Evolutionary conservation across 2,113 vertebrate species (phyloP).

Genomic region (Trichomycterus rosablanca): DNA sequence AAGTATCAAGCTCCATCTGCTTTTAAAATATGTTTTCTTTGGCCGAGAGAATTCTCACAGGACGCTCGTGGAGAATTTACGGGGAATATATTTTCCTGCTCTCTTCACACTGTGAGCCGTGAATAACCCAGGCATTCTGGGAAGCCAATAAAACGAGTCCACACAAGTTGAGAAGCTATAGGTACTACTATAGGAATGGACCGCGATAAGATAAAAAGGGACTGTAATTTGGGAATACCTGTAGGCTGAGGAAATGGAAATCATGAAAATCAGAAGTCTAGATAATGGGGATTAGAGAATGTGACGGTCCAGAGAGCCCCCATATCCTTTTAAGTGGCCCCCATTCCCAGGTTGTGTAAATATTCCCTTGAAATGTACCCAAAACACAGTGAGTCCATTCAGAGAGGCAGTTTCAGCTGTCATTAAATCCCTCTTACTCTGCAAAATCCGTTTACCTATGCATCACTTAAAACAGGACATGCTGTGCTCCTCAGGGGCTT

Average conservation of each 20-base stretch:
- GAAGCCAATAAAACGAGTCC: too few relatives aligned
- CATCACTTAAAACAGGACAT: conserved; percentile 16
- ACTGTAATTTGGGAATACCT: too few relatives aligned
- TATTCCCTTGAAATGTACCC: conserved; percentile 29
- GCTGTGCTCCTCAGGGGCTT: background rate
- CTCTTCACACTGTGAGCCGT: too few relatives aligned
- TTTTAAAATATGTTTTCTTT: conserved; percentile 23
- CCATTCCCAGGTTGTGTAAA: conserved; percentile 33
- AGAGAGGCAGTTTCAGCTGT: conserved; percentile 17
- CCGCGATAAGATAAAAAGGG: conserved; percentile 3
- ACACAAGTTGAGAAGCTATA: too few relatives aligned
- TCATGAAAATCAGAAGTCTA: conserved; percentile 23
- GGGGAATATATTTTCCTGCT: too few relatives aligned
- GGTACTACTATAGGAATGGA: too few relatives aligned
- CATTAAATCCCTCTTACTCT: conserved; percentile 15
- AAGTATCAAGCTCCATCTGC: conserved; percentile 39
- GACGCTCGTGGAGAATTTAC: conserved; percentile 5
- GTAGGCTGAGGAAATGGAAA: conserved; percentile 3
- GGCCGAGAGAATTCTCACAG: conserved; percentile 4
- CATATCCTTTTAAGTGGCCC: conserved; percentile 20
- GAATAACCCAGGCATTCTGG: too few relatives aligned
- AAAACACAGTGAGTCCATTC: conserved; percentile 30
- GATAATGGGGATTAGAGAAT: conserved; percentile 19
- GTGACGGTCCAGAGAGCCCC: conserved; percentile 12
- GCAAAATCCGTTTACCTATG: conserved; percentile 34